Evolutionary conservation across 2,888 invertebrate species (phyloP), one percentile per base, ranked within the genome.

Genomic region (Chaitophorus viminalis): DNA sequence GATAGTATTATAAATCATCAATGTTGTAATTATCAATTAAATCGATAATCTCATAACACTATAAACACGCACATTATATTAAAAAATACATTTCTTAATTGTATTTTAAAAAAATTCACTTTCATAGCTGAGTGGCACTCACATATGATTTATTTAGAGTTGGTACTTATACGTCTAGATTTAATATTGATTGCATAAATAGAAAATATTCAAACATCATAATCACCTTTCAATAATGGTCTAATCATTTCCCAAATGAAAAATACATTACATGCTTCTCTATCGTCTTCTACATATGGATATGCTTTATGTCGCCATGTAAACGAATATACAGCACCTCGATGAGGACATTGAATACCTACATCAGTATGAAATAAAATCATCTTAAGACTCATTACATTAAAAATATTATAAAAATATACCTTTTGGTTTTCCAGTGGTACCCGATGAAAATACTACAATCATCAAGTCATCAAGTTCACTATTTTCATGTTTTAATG

Each of bases 221-320:
- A 52, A 68, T 72, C 18, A 90, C 90, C 90, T 89, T 90, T 90
- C 21, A 90, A 79, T 17, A 90, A 87, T 39, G 90, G 90, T 77
- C 90, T 89, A 17, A 90, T 79, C 90, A 90, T 90, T 89, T 90
- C 90, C 90, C 90, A 90, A 17, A 90, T 90, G 78, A 90, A 90
- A 89, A 90, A 90, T 54, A 90, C 89, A 89, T 90, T 90, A 84
- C 90, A 90, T 8, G 90, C 90, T 89, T 90, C 90, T 68, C 90
- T 88, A 65, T 90, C 90, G 74, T 90, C 89, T 4, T 89, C 88
- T 31, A 88, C 81, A 85, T 90, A 90, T 21, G 90, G 90, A 86
- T 90, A 90, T 0, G 90, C 90, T 21, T 88, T 78, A 88, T 90
- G 90, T 78, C 90, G 89, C 90, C 90, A 90, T 46, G 89, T 89